These are phyloP conservation scores for Pygoscelis adeliae DNA, from an alignment of 2,113 vertebrate genomes.

Conservation along the genomic window DNA sequence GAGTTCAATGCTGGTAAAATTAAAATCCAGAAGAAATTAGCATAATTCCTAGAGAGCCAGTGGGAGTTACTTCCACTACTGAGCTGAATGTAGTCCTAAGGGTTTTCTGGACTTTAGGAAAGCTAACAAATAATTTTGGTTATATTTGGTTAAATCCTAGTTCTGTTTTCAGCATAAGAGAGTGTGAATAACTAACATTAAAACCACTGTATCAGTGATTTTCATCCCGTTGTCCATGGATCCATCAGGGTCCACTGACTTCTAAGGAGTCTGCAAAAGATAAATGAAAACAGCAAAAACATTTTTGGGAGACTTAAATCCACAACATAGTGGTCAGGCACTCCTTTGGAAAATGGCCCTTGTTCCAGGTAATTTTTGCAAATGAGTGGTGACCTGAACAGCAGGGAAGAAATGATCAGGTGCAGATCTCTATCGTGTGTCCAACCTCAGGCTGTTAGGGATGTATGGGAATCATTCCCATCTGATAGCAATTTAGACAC, in stretches of 20 bases:
- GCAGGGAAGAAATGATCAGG: constrained; percentile 15
- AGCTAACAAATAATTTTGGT: neutral
- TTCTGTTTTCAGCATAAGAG: neutral
- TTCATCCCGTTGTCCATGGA: neutral
- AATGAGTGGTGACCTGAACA: neutral
- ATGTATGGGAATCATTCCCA: constrained; percentile 30
- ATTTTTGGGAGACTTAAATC: neutral
- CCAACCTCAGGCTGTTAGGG: constrained; percentile 14
- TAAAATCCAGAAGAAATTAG: neutral
- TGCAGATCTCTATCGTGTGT: constrained; percentile 16
- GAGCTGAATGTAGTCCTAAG: neutral
- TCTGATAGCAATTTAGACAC: constrained; percentile 57
- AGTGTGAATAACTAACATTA: neutral
- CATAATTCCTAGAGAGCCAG: neutral
- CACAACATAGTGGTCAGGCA: neutral
- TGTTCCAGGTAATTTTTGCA: neutral
- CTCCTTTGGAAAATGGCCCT: neutral
- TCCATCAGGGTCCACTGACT: neutral
- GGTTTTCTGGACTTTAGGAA: neutral
- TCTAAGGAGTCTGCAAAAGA: neutral
- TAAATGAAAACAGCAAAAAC: neutral
- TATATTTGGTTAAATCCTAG: neutral
- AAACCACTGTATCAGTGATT: neutral
- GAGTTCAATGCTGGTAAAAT: neutral
- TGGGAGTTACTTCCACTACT: neutral